Conservation (phyloP, 30 jellyfish, hydroid and myxozoan genomes). For the Phacellophora camtschatica region DNA sequence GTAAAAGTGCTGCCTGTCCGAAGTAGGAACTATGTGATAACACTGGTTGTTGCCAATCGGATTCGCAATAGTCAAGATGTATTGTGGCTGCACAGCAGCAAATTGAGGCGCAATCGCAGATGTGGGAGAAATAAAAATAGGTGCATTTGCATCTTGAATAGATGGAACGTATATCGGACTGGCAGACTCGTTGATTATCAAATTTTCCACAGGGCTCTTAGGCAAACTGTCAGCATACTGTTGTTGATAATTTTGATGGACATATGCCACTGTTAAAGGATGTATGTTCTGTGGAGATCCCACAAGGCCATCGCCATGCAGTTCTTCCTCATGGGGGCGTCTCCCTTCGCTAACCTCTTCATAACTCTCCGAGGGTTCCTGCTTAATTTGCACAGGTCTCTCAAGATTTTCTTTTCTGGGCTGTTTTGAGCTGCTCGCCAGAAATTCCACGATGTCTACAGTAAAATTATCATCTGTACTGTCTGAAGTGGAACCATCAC, state of each 20-base stretch:
- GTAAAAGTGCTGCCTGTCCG: slow-evolving; percentile 38
- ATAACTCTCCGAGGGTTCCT: slow-evolving; percentile 54
- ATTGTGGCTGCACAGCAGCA: slow-evolving; percentile 97
- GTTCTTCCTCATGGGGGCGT: slow-evolving; percentile 20
- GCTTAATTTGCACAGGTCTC: slow-evolving; percentile 25
- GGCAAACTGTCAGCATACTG: slow-evolving; percentile 52
- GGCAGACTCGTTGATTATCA: slow-evolving; percentile 68
- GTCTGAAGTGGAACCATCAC: slow-evolving; percentile 93
- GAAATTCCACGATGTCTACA: slow-evolving; percentile 89
- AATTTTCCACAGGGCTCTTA: slow-evolving; percentile 74
- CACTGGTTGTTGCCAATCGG: slow-evolving; percentile 74
- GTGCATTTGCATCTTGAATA: slow-evolving; percentile 42
- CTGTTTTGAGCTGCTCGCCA: slow-evolving; percentile 57
- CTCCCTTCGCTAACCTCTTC: slow-evolving; percentile 13
- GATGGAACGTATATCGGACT: slow-evolving; percentile 76
- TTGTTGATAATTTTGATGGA: slow-evolving; percentile 64
- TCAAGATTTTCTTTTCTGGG: slow-evolving; percentile 46
- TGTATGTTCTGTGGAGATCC: slow-evolving; percentile 57
- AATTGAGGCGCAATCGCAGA: slow-evolving; percentile 66
- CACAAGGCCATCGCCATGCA: slow-evolving; percentile 12
- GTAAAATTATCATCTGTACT: slow-evolving; percentile 89
- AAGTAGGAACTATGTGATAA: slow-evolving; percentile 74
- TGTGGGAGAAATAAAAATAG: slow-evolving; percentile 43
- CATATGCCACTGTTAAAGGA: slow-evolving; percentile 74
- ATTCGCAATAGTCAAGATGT: slow-evolving; percentile 79